phyloP scores from a whole-genome alignment of 2,113 vertebrate species.

The Malurus cyaneus region DNA sequence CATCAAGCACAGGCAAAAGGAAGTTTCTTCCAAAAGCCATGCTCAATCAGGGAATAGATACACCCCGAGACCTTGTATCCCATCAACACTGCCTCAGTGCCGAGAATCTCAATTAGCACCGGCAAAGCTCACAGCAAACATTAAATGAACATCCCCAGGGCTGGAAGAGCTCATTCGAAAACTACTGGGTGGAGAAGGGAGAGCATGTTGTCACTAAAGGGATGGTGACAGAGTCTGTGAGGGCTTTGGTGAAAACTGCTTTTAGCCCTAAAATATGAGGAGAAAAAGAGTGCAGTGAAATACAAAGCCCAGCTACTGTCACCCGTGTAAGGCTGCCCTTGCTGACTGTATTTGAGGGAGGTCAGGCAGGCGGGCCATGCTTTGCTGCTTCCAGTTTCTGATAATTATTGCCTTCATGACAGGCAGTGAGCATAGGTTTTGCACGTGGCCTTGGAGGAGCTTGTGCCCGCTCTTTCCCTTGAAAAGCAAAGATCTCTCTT shows the following conservation, averaged over 20 bases:
- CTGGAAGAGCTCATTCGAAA: background rate
- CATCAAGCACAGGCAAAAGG: background rate
- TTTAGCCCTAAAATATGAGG: background rate
- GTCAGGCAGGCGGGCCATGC: fast-evolving
- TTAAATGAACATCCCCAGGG: fast-evolving
- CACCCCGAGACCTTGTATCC: background rate
- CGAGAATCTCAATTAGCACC: background rate
- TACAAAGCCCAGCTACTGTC: background rate
- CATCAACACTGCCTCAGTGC: background rate
- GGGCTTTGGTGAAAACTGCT: background rate
- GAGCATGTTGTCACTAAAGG: background rate
- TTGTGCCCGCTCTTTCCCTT: background rate
- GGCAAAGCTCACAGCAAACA: background rate
- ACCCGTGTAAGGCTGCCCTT: fast-evolving
- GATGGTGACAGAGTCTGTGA: background rate
- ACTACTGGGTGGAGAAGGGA: background rate
- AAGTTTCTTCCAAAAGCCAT: background rate
- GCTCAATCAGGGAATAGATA: background rate
- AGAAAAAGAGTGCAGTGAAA: fast-evolving
- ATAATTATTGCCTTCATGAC: background rate
- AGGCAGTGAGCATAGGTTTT: fast-evolving
- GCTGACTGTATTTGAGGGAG: fast-evolving
- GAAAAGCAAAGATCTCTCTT: background rate
- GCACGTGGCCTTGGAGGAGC: background rate
- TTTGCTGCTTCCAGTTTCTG: background rate